Base-by-base conservation (phyloP, 2,113 vertebrate genomes). In the Muntiacus muntjak region DNA sequence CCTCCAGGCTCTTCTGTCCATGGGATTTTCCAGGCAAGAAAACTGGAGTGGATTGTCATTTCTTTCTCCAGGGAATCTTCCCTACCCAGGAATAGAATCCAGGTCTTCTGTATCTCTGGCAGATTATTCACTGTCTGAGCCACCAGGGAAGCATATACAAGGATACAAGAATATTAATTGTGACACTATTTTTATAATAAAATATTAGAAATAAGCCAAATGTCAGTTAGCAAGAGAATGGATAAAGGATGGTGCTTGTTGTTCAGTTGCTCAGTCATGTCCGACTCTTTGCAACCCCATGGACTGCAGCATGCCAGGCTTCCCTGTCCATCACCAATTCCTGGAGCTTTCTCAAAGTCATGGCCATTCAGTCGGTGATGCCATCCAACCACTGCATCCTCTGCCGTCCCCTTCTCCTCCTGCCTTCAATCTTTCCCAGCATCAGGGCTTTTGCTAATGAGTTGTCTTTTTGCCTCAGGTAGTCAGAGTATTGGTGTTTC, bases 131-230 rank as follows among this genome's bases (percentile, higher is more conserved):
- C 67, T 23, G 5, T 40, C 67, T 74, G 19, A 71, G n/a, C n/a
- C n/a, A 71, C 19, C 19, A 71, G n/a, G 9, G n/a, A 23, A 40
- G 9, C 36, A 52, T 36, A 28, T 54, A 25, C 1, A 57, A 55
- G 8, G 47, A 47, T 47, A 78, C 7, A 78, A 47, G 30, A 96
- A 50, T 81, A 74, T 50, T 96, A 84, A 87, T 21, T 43, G 14
- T 95, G 1, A 5, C 6, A 93, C 2, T 62, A 7, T 21, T 92
- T 89, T 92, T 89, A 86, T 47, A 19, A 33, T 4, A 67, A 93
- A 89, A 76, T 57, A 82, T 40, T 88, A 15, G 13, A 87, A 89
- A 67, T 55, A 83, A 95, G 86, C 7, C 15, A 88, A 86, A 60
- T 74, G 28, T 45, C 79, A 86, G 15, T 83, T 7, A 60, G 26